Evolutionary conservation across 1,140 invertebrate genomes (phyloP), one percentile per base, ranked within the genome.

Genomic region (Microplitis demolitor): DNA sequence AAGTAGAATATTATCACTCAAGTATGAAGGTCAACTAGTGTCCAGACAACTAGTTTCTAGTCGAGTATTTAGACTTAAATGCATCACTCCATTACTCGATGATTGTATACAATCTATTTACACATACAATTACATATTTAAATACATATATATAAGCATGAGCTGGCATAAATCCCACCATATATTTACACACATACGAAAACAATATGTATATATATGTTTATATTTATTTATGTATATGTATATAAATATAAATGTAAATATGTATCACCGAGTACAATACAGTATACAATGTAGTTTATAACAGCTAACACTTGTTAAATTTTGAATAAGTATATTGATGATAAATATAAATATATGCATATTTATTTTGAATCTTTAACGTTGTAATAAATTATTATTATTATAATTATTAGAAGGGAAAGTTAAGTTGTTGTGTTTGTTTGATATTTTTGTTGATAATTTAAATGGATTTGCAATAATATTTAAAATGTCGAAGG

Each of bases 401-500:
- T 1, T 24, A 24, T 24, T 24, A 24, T 24, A 24, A 24, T 24
- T 24, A 24, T 24, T 24, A 24, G 0, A 24, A 24, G 24, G 24
- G 24, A 24, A 24, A 24, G 24, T 24, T 2, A 24, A 24, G 24
- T 24, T 24, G 24, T 24, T 24, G 24, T 24, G 24, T 24, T 24
- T 24, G 2, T 24, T 24, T 24, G 2, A 24, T 24, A 24, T 24
- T 24, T 24, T 24, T 24, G 24, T 24, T 24, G 8, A 31, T 69
- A 45, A 61, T 39, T 33, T 60, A 50, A 45, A n/a, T 71, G 1
- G 53, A 50, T 3, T 24, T 24, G 3, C 1, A 54, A 71, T 14
- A 60, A 51, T 60, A 60, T 31, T 69, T 5, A 81, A 74, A 50
- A 84, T 83, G 82, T 74, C 81, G 68, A 24, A 24, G 24, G 56